Conservation (phyloP, 2,888 invertebrate genomes). For the Bimastos eiseni region DNA sequence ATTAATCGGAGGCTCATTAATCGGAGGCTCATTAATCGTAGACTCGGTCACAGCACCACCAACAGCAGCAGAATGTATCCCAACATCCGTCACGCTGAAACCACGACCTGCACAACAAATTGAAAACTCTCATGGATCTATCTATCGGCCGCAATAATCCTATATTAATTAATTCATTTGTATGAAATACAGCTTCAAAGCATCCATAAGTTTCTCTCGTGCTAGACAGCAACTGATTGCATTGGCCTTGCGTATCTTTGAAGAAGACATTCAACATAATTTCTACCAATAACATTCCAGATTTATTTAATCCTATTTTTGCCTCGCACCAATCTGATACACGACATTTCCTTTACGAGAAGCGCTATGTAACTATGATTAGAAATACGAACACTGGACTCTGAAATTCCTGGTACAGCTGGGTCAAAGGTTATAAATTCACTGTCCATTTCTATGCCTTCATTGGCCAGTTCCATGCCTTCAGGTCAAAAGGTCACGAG, state of each 20-base stretch:
- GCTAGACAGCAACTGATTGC: background rate
- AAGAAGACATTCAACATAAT: background rate
- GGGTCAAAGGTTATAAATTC: too few species aligned
- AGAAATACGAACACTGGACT: too few species aligned
- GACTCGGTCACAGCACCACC: slow-evolving; percentile 4
- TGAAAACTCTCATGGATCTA: background rate
- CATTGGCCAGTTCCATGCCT: background rate
- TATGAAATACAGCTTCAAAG: background rate
- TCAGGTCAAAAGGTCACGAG: background rate
- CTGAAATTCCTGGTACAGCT: too few species aligned
- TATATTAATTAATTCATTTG: background rate
- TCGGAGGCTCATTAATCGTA: background rate
- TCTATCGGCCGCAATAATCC: background rate
- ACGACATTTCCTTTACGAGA: too few species aligned
- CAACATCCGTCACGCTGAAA: background rate
- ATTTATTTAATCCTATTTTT: background rate
- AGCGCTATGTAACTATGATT: too few species aligned
- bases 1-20: too few species aligned
- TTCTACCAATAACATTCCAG: background rate
- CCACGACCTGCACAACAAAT: background rate
- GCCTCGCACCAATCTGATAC: background rate
- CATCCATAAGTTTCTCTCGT: background rate
- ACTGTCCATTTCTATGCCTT: background rate
- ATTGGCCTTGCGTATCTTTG: too few species aligned
- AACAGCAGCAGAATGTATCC: slow-evolving; percentile 15